Base-by-base conservation (phyloP, 30 jellyfish, hydroid and myxozoan species). In the Aurelia sp. region DNA sequence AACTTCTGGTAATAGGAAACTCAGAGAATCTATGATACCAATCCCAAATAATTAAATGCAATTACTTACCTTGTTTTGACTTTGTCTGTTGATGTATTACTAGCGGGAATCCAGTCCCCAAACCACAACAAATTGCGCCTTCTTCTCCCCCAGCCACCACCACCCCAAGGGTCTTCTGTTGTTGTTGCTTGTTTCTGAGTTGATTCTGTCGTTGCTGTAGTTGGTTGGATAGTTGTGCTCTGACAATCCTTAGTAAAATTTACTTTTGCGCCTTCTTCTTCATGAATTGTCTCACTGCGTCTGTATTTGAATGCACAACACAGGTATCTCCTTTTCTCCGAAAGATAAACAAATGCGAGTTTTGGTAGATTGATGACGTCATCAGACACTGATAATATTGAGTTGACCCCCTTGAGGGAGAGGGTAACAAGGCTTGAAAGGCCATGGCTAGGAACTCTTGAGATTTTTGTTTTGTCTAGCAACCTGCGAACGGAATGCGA, bases 221-320 rank as follows among this genome's bases (percentile, higher is more conserved):
- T 72, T 35, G 94, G 50, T 48, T 27, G 22, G 6, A 60, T 11
- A 16, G 76, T 84, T 21, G 44, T 59, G 18, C 21, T 60, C 15
- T 30, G 13, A 67, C 96, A 92, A 13, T 53, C 35, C 64, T 50
- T 75, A 3, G 95, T 82, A 37, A 18, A 52, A 37, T 73, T 82
- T n/a, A 41, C 37, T 4, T 31, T 44, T 1, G 41, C 37, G 6
- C 82, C 74, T 18, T 57, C 51, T 31, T 18, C 65, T 4, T 62
- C 58, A 37, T 30, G 84, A 18, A 53, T 5, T 18, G 40, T 62
- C 41, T 59, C 62, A 10, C 59, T 63, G 17, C 99, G 89, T 65
- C 80, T 73, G 76, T 82, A 62, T 19, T 47, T 52, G 77, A 95
- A 95, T 12, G 99, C 99, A 66, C 99, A 95, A 86, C 99, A 95